These are phyloP conservation scores for Gila robusta DNA, from an alignment of 2,797 vertebrate genomes.

Conservation along the genomic window DNA sequence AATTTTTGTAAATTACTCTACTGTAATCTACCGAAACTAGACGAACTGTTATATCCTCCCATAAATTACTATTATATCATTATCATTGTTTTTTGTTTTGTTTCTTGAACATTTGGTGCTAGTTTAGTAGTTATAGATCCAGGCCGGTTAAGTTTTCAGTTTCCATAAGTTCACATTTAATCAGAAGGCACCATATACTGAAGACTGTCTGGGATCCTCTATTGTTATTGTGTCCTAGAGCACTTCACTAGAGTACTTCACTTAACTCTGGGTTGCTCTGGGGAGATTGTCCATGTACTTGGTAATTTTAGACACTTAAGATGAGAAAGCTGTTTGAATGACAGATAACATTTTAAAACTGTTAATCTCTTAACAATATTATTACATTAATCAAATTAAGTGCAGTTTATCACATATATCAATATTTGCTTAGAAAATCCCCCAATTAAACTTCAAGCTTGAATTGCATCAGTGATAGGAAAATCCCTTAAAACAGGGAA, in stretches of 20 bases:
- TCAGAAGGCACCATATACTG: background rate
- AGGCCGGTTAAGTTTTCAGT: background rate
- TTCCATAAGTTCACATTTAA: background rate
- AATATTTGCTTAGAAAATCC: background rate
- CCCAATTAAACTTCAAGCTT: background rate
- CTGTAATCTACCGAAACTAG: constrained; percentile 17
- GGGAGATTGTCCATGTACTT: constrained; percentile 6
- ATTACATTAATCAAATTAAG: background rate
- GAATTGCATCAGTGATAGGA: background rate
- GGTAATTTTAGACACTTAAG: background rate
- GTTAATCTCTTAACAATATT: background rate
- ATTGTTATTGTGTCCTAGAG: background rate
- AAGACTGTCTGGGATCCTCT: background rate
- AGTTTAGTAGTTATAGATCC: background rate
- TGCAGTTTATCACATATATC: background rate
- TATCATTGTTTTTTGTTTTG: background rate
- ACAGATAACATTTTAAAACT: background rate
- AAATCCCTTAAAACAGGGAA: background rate
- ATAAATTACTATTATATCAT: background rate
- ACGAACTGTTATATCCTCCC: constrained; percentile 1
- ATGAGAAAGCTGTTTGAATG: background rate
- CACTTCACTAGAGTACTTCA: background rate
- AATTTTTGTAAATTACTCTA: constrained; percentile 23
- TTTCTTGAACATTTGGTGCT: background rate
- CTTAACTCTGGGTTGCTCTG: constrained; percentile 7